Base-by-base conservation (phyloP, 2,888 invertebrate genomes). In the Phengaris alcon region DNA sequence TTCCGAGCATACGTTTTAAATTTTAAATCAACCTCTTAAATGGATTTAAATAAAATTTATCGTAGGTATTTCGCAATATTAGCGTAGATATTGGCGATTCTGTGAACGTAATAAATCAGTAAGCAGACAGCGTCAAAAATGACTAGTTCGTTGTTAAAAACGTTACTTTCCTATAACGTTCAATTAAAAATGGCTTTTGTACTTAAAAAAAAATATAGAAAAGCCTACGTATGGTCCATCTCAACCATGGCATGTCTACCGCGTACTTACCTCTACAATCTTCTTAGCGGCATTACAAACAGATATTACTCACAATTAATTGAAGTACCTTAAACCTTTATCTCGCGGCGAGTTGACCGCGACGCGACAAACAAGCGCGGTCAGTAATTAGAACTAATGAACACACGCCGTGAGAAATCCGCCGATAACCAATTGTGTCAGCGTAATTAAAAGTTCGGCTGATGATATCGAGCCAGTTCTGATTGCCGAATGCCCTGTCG, bases 351-450 rank as follows among this genome's bases (percentile, higher is more conserved):
- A 52, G 52, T 10, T 52, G 52, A 64, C 13, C 64, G 64, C 64
- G 64, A 64, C 64, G 64, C 64, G 92, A 93, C 93, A 91, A 93
- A 93, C 92, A 92, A 91, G 92, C 88, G 91, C 91, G 89, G 87
- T 89, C 93, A 92, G 92, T 93, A 93, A 93, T 93, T 92, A 92
- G 92, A 90, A 90, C 88, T 93, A 93, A 93, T 93, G 92, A 93
- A 92, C 93, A 91, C 89, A 88, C 90, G 91, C 90, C 93, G 93
- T 93, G 93, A 93, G 93, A 93, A 92, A 90, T 4, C 88, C 80
- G 82, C 85, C 88, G 93, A 93, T 93, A 93, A 91, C 90, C 86
- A 93, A 91, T 92, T 92, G 93, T 93, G 93, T 93, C 93, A 91
- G 83, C 87, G 91, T 93, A 93, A 93, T 93, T 93, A 93, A 93